These are phyloP conservation scores for Heliconius sara DNA, from an alignment of 2,888 invertebrate species.

Conservation along the genomic window DNA sequence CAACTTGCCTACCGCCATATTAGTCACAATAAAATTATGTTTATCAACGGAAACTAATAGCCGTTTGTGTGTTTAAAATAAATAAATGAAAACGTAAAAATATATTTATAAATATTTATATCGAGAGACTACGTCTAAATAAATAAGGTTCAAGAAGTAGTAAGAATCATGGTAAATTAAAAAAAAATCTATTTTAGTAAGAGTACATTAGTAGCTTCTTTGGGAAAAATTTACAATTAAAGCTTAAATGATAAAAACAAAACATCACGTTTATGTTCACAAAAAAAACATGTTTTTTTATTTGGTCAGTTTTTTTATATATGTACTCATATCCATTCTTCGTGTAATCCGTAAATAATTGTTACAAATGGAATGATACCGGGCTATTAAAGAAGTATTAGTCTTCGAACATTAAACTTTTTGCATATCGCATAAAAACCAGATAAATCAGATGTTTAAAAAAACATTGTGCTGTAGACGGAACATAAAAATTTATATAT, in stretches of 20 bases:
- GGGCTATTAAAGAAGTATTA: no score
- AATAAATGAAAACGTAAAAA: background rate
- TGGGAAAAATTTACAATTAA: background rate
- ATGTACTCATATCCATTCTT: background rate
- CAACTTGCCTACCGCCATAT: background rate
- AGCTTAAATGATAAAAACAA: background rate
- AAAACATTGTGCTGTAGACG: no score
- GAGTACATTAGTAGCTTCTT: background rate
- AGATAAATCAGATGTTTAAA: no score
- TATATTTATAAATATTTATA: no score
- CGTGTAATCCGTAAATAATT: background rate
- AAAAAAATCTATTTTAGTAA: background rate
- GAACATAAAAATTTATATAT: no score
- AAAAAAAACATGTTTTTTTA: background rate
- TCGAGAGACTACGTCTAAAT: no score
- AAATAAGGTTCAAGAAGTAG: no score
- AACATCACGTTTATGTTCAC: background rate
- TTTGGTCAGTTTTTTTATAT: background rate
- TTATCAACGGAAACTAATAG: background rate
- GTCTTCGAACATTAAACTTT: no score
- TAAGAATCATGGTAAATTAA: no score
- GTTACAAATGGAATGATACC: no score
- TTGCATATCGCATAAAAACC: no score
- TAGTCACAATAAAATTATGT: constrained; percentile 7
- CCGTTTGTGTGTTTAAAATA: background rate